Conservation (phyloP, 2,113 vertebrate species). For the Menura novaehollandiae region DNA sequence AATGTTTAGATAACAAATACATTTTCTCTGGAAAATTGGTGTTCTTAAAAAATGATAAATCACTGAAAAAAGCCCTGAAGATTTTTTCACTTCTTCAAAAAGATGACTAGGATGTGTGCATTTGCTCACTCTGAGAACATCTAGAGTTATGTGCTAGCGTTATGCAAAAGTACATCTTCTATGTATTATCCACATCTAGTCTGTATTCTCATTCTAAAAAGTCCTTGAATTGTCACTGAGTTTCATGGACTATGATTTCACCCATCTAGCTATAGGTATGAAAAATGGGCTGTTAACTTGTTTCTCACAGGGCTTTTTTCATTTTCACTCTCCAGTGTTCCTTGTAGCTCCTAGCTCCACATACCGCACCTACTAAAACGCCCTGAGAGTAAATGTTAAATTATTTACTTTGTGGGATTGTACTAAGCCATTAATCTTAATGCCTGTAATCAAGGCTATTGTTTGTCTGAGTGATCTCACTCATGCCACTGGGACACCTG, state of each 20-base stretch:
- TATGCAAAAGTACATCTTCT: background rate
- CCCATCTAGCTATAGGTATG: background rate
- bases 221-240: background rate
- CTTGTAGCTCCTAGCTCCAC: background rate
- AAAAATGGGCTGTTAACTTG: background rate
- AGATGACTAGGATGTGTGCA: background rate
- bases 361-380: constrained; percentile 24
- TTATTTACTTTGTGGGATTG: constrained; percentile 70
- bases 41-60: background rate
- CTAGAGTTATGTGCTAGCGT: background rate
- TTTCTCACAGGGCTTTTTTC: background rate
- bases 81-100: background rate
- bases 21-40: background rate
- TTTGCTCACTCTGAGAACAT: background rate
- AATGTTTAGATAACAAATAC: background rate
- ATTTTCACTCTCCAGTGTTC: background rate
- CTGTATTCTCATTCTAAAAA: background rate
- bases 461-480: constrained; percentile 37
- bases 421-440: constrained; percentile 36
- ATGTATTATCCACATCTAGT: background rate
- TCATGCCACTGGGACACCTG: background rate
- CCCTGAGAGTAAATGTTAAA: constrained; percentile 58
- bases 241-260: background rate
- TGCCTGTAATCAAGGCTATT: background rate
- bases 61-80: background rate